Percentiles rank a stretch among this genome's conserved stretches.
Evolutionary conservation across 2,797 vertebrate genomes (phyloP).

Genomic region (Thripadectes ignobilis): DNA sequence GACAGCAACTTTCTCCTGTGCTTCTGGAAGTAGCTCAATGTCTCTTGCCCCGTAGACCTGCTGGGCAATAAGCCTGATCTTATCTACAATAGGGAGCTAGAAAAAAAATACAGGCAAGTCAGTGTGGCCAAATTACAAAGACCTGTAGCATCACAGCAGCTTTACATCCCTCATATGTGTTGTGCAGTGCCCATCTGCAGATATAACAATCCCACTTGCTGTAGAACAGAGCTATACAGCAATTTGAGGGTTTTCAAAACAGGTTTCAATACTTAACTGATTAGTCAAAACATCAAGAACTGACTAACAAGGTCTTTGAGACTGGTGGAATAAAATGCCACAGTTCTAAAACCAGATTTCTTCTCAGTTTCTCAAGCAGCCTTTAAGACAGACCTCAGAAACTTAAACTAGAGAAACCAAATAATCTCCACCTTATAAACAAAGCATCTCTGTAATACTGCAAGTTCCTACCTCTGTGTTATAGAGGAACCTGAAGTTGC

Average conservation of each 20-base stretch:
- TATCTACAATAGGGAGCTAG: slow-evolving; percentile 89
- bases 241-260: not conserved
- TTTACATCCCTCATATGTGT: not conserved
- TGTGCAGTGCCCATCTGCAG: not conserved
- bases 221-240: not conserved
- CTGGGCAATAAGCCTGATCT: slow-evolving; percentile 94
- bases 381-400: not conserved
- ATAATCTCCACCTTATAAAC: not conserved
- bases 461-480: slow-evolving; percentile 83
- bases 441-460: not conserved
- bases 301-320: not conserved
- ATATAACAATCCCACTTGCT: not conserved
- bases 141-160: not conserved
- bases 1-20: slow-evolving; percentile 88
- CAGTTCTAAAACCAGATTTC: not conserved
- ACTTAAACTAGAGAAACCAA: not conserved
- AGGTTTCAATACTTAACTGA: not conserved
- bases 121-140: not conserved
- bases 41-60: slow-evolving; percentile 94
- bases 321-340: not conserved
- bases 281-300: not conserved
- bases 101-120: not conserved
- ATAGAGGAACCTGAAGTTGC: slow-evolving; percentile 91
- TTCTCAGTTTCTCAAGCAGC: not conserved
- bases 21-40: slow-evolving; percentile 92